Base-by-base conservation (phyloP, 1,140 invertebrate genomes). In the Gonatopus flavifemur region DNA sequence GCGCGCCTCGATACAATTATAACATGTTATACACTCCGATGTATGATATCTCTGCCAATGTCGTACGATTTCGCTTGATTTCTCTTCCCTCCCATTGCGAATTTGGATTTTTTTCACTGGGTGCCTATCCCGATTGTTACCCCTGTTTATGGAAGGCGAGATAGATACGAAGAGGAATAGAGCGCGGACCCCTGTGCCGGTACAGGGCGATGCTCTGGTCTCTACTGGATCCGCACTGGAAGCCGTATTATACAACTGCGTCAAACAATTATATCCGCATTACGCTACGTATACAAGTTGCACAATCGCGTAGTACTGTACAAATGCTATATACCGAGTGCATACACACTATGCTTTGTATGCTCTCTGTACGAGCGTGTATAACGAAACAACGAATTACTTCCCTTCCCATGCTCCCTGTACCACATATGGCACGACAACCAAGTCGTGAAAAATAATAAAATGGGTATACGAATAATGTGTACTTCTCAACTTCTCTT, bases 251-350 rank as follows among this genome's bases (percentile, higher is more conserved):
- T 55, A 65, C 55, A 64, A 64, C 56, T 36, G 37, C 55, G 59
- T 47, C 55, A 41, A 60, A 60, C 59, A 65, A 71, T 70, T 64
- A 61, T 64, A 62, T 67, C 62, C 64, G 59, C 64, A 66, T 64
- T 67, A 60, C 48, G 51, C 52, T 57, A 57, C 52, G 57, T 59
- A 51, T 53, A 57, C 57, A 56, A 50, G 12, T 28, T 28, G 25
- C 25, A 28, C 25, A 28, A 28, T 12, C 57, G 31, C 22, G 16
- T 10, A 10, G 15, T 3, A 36, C 44, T 58, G 44, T 39, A 44
- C 47, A 60, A 60, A 16, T 33, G 13, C 3, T 18, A 36, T 36
- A n/a, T n/a, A n/a, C n/a, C n/a, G n/a, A n/a, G n/a, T n/a, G 13
- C 13, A 19, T 15, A 15, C 33, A 22, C 22, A 13, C n/a, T 15